Conservation (phyloP, 1,140 invertebrate species). For the Drosophila neocordata region DNA sequence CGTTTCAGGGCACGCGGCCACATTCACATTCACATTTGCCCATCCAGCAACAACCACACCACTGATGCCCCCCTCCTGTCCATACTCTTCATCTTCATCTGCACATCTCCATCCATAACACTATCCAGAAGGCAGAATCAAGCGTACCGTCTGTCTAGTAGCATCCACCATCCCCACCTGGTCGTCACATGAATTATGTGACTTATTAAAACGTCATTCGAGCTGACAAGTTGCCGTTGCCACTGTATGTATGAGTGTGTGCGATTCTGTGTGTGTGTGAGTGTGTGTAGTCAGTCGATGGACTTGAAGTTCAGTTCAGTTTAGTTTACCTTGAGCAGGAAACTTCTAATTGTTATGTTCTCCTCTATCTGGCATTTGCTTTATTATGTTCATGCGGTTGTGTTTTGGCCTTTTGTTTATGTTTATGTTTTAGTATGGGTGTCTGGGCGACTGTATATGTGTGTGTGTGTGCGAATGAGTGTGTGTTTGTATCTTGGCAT, state of each 20-base stretch:
- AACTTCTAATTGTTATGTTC: constrained; percentile 72
- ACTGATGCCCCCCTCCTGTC: background rate
- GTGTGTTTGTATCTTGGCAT: constrained; percentile 18
- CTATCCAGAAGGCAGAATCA: background rate
- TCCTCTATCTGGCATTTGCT: constrained; percentile 26
- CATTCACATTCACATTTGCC: constrained; percentile 41
- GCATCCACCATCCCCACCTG: constrained; percentile 12
- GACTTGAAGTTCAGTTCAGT: background rate
- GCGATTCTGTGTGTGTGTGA: constrained; percentile 20
- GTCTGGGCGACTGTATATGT: no score
- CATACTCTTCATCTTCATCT: background rate
- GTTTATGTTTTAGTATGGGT: background rate
- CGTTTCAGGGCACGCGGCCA: constrained; percentile 47
- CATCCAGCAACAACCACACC: background rate
- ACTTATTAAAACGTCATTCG: constrained; percentile 80
- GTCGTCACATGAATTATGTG: constrained; percentile 75
- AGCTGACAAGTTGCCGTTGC: constrained; percentile 78
- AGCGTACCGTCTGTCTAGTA: constrained; percentile 1
- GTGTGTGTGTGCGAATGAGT: no score
- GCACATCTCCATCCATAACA: constrained; percentile 10
- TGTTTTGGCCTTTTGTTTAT: constrained; percentile 39
- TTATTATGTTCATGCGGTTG: constrained; percentile 22
- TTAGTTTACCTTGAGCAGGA: constrained; percentile 46
- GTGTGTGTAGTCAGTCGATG: background rate
- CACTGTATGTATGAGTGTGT: constrained; percentile 37